phyloP scores from a whole-genome alignment of 2,888 invertebrate genomes.

The Volucella inflata region DNA sequence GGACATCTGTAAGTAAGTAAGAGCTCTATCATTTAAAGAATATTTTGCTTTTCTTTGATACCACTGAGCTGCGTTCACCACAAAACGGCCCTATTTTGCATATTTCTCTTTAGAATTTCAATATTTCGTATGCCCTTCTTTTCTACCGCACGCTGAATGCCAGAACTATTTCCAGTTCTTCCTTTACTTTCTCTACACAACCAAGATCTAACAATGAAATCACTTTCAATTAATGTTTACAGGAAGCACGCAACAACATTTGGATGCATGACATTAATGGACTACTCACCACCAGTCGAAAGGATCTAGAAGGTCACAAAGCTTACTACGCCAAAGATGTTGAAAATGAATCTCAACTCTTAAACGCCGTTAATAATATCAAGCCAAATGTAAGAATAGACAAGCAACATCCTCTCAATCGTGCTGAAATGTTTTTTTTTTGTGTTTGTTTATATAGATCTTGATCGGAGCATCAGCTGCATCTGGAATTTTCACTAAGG shows the following conservation, averaged over 20 bases:
- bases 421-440: not conserved
- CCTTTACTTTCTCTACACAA: not conserved
- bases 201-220: no score
- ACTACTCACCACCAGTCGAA: constrained; percentile 89
- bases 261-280: constrained; percentile 98
- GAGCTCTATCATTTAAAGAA: no score
- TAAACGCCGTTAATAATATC: constrained; percentile 91
- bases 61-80: no score
- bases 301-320: constrained; percentile 88
- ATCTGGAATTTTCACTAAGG: constrained; percentile 94
- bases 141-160: no score
- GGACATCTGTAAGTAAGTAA: no score
- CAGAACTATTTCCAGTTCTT: not conserved
- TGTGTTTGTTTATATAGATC: constrained; percentile 78
- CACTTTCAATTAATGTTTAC: not conserved
- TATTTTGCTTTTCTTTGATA: no score
- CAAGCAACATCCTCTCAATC: not conserved
- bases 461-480: constrained; percentile 94
- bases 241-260: constrained; percentile 93
- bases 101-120: no score
- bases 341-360: constrained; percentile 90
- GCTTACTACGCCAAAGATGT: constrained; percentile 90
- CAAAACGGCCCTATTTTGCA: no score
- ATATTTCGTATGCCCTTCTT: no score
- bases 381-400: constrained; percentile 94